Evolutionary conservation across 2,113 vertebrate genomes (phyloP).

Genomic region (Calypte anna): DNA sequence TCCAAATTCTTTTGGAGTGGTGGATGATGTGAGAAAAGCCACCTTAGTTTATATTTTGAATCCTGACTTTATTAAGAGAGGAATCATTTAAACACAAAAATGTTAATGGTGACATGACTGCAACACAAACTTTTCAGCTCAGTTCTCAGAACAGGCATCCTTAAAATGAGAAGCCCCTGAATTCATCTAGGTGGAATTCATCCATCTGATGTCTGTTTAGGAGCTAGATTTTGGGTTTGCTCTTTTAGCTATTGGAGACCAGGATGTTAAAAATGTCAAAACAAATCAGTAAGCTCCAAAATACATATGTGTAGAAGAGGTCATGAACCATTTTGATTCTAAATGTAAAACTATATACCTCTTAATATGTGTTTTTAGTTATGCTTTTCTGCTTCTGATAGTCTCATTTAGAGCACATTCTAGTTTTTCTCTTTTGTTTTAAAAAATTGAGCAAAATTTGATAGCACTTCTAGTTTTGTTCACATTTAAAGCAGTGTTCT

Average conservation of each 20-base stretch:
- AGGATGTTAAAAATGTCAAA: background rate
- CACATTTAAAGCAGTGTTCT: background rate
- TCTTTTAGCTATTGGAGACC: background rate
- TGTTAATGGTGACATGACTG: background rate
- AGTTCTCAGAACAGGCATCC: background rate
- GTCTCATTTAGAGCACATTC: background rate
- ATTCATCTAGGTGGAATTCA: background rate
- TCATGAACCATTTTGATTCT: background rate
- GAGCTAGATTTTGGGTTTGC: background rate
- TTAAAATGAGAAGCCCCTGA: background rate
- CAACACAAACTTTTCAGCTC: background rate
- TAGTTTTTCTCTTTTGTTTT: background rate
- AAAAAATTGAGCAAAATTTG: background rate
- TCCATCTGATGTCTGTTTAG: background rate
- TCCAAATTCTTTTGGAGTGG: background rate
- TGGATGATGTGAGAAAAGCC: background rate
- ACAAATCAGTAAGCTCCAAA: background rate
- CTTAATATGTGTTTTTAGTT: background rate
- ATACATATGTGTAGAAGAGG: background rate
- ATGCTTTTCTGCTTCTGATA: background rate
- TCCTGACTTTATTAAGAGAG: background rate
- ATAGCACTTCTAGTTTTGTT: background rate
- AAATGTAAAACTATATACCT: background rate
- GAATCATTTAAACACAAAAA: background rate
- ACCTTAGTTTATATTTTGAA: background rate